Evolutionary conservation across 53 echinoderm and acorn worm species (phyloP), one percentile per base, ranked within the genome.

Genomic region (Glandiceps talaboti): DNA sequence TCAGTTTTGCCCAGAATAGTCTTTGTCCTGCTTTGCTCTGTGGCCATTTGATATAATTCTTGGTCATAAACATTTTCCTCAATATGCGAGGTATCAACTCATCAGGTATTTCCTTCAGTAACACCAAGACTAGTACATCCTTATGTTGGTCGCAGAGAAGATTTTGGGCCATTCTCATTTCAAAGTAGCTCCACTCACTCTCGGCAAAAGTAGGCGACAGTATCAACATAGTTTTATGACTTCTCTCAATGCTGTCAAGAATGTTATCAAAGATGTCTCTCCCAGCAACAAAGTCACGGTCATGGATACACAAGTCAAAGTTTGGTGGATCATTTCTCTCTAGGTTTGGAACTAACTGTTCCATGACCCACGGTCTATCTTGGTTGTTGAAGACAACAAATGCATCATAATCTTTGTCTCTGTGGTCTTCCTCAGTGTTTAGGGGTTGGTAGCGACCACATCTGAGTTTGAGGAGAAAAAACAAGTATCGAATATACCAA

Each of bases 41-140:
- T 0, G 95, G 92, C 92, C 95, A 94, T 76, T 84, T 77, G 28
- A 94, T 81, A 75, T 94, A 94, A 1, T 90, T 92, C 14, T 92
- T 86, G 77, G 90, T 88, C 78, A 81, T 86, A 75, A 92, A 81
- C 14, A 88, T 81, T 73, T 83, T 86, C 32, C 90, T 86, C 80
- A 94, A 83, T 30, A 78, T 83, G 29, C 86, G 78, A 27, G 92
- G 88, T 75, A 94, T 31, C 74, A 92, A 80, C 74, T 86, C 77
- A 76, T 85, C 79, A 0, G 84, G 92, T 29, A 94, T 90, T 45
- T 88, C 83, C 26, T 86, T 88, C 75, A 92, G 76, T 32, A 87
- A 80, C 79, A 94, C 72, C 73, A 94, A 78, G 29, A 94, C 84
- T n/a, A 94, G 81, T 81, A 81, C 86, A 30, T 89, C 86, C 72